These are phyloP conservation scores for Esox masquinongy DNA, from an alignment of 2,797 vertebrate genomes.

Conservation along the genomic window DNA sequence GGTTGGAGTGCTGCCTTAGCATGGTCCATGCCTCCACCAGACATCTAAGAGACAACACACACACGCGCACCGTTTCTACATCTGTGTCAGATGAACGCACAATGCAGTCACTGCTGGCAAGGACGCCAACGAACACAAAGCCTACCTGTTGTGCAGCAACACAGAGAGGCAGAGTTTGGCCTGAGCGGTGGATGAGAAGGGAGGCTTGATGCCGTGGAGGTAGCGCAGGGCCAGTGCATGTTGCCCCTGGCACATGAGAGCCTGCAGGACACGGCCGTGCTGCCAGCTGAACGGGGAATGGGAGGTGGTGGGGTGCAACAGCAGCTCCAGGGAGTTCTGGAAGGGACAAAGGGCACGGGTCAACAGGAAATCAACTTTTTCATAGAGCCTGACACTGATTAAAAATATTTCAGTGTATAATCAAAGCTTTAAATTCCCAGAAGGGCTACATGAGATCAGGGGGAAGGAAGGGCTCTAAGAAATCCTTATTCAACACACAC, in stretches of 20 bases:
- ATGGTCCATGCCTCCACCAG: conserved; percentile 89
- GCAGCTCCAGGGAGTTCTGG: conserved; percentile 88
- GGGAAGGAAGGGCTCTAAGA: too few relatives aligned
- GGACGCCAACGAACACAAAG: conserved; percentile 7
- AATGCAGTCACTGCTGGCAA: not conserved
- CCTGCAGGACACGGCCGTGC: conserved; percentile 85
- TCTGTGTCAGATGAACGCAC: not conserved
- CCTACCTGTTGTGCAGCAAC: conserved; percentile 88
- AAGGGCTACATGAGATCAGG: too few relatives aligned
- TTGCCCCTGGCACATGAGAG: conserved; percentile 90
- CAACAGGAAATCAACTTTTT: not conserved
- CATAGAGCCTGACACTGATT: too few relatives aligned
- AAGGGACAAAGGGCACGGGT: conserved; percentile 12
- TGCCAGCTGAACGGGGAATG: conserved; percentile 86
- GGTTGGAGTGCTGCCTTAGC: conserved; percentile 81
- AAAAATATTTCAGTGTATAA: too few relatives aligned
- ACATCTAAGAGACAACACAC: conserved; percentile 72
- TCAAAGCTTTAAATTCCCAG: too few relatives aligned
- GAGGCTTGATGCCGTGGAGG: conserved; percentile 84
- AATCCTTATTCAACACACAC: too few relatives aligned
- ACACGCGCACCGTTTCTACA: not conserved
- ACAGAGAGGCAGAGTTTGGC: conserved; percentile 87
- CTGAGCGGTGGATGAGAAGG: conserved; percentile 74
- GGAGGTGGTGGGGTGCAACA: conserved; percentile 89
- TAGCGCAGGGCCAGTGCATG: conserved; percentile 85